Conservation (phyloP, 1,140 invertebrate genomes). For the Pogonus chalceus region DNA sequence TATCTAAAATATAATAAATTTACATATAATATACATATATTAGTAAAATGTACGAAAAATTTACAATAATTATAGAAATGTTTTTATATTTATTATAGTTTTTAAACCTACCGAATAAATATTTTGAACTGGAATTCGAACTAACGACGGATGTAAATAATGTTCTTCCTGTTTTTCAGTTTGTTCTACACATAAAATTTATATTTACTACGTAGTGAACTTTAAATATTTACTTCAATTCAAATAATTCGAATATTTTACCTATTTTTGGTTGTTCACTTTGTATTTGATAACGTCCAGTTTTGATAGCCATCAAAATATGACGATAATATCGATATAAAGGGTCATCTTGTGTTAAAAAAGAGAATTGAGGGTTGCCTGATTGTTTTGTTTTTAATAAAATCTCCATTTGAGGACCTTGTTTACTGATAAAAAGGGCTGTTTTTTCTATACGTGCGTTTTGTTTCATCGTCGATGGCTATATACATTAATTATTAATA, state of each 20-base stretch:
- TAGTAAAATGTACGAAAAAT: too few relatives aligned
- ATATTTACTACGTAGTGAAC: background rate
- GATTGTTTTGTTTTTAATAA: constrained; percentile 94
- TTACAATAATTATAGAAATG: too few relatives aligned
- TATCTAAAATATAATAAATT: too few relatives aligned
- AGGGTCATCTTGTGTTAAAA: constrained; percentile 75
- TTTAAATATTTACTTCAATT: background rate
- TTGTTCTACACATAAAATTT: constrained; percentile 17
- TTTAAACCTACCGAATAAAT: constrained; percentile 47
- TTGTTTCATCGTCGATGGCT: constrained; percentile 87
- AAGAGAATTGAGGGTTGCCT: constrained; percentile 87
- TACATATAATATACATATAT: too few relatives aligned
- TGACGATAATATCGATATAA: constrained; percentile 88
- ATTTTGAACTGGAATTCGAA: constrained; percentile 36
- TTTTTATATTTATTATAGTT: too few relatives aligned
- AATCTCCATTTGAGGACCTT: constrained; percentile 97
- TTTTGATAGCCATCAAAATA: constrained; percentile 70
- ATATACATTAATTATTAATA: constrained; percentile 30
- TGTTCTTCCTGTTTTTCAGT: constrained; percentile 48
- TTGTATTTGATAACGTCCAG: constrained; percentile 53
- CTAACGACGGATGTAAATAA: constrained; percentile 74
- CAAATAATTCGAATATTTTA: constrained; percentile 9
- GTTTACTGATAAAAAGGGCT: constrained; percentile 82
- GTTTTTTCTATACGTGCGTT: constrained; percentile 96
- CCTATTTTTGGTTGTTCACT: constrained; percentile 22